These are phyloP conservation scores for Thaumatotibia leucotreta DNA, from an alignment of 1,140 invertebrate genomes.

Conservation along the genomic window DNA sequence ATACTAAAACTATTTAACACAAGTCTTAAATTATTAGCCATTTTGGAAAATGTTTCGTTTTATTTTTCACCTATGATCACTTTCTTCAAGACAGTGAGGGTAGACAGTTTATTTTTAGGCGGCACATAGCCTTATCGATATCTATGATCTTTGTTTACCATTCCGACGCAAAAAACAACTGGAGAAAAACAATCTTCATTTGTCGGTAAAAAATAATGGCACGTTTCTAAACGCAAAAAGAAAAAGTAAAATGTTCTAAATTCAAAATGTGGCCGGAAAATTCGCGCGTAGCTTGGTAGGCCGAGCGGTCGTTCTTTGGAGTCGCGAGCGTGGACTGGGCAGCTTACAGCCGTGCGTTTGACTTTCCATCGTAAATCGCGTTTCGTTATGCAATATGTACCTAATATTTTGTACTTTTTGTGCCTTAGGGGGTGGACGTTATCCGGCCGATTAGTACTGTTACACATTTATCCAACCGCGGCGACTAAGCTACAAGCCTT, in stretches of 20 bases:
- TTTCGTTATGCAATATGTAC: conserved; percentile 10
- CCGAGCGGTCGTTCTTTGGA: neutral
- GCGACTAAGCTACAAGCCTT: no score
- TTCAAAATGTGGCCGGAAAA: neutral
- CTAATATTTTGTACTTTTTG: conserved; percentile 5
- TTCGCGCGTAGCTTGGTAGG: neutral
- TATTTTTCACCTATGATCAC: neutral
- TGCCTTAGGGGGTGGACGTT: neutral
- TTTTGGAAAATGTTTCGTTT: neutral
- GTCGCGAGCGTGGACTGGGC: neutral
- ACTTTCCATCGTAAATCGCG: conserved; percentile 11
- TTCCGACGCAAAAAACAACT: neutral
- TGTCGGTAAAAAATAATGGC: neutral
- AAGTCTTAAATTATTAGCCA: neutral
- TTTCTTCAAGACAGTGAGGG: conserved; percentile 1
- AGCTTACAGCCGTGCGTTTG: neutral
- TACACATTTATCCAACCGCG: neutral
- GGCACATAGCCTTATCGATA: neutral
- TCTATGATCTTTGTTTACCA: neutral
- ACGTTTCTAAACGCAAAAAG: neutral
- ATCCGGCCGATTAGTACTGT: neutral
- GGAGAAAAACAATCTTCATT: neutral
- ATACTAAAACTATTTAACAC: neutral
- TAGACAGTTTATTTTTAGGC: conserved; percentile 4
- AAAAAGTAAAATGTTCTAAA: neutral